These are phyloP conservation scores for Equus quagga DNA, from an alignment of 2,113 vertebrate species.

Conservation along the genomic window DNA sequence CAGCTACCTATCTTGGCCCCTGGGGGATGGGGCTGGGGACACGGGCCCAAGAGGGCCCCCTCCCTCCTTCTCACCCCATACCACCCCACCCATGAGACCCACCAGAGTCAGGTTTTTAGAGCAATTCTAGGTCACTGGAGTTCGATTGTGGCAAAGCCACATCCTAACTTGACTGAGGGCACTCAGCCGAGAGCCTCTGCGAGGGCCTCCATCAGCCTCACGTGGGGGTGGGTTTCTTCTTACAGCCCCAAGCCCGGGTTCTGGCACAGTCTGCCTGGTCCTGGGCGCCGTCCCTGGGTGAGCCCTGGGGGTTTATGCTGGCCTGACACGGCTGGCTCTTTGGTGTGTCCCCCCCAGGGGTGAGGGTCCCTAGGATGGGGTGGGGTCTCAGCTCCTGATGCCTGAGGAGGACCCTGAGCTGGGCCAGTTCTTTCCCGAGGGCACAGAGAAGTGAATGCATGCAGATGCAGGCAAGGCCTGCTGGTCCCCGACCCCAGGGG, in stretches of 20 bases:
- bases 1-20: not conserved
- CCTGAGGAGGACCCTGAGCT: not conserved
- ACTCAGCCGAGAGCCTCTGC: no score
- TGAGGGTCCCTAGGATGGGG: not conserved
- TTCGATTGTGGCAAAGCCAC: not conserved
- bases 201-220: fast-evolving
- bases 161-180: fast-evolving
- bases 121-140: not conserved
- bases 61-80: fast-evolving
- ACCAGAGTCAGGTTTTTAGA: not conserved
- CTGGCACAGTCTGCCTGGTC: not conserved
- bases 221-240: not conserved
- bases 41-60: not conserved
- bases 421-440: not conserved
- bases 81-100: not conserved
- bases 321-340: not conserved
- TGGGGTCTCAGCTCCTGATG: not conserved
- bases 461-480: no score
- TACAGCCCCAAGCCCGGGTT: not conserved
- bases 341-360: not conserved
- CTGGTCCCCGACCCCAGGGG: not conserved
- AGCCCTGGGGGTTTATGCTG: no score
- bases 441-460: no score
- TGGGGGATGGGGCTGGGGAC: not conserved
- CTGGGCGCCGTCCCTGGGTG: no score